phyloP scores from a whole-genome alignment of 2,888 invertebrate genomes.

The Aspidiotus rigidus region DNA sequence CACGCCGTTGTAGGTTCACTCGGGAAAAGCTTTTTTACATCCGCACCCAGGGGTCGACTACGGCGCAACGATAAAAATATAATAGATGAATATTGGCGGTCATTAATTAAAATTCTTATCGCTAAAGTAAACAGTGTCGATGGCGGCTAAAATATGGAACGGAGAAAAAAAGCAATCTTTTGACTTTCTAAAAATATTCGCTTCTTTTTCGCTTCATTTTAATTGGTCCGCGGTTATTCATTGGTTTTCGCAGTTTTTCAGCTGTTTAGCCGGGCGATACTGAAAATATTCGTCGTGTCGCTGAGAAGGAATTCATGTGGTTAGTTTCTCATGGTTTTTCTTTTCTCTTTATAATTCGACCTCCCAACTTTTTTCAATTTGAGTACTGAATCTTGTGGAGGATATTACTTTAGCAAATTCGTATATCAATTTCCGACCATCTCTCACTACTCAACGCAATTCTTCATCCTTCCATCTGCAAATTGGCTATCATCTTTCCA shows the following conservation, averaged over 20 bases:
- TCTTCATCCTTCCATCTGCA: too few species aligned
- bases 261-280: too few species aligned
- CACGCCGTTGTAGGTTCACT: neutral
- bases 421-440: too few species aligned
- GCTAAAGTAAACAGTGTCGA: slow-evolving; percentile 1
- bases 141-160: neutral
- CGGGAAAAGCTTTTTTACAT: neutral
- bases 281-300: too few species aligned
- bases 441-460: too few species aligned
- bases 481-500: too few species aligned
- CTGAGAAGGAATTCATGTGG: neutral
- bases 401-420: too few species aligned
- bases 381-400: too few species aligned
- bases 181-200: neutral
- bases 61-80: neutral
- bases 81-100: slow-evolving; percentile 4
- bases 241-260: too few species aligned
- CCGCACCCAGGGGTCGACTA: neutral
- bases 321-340: neutral
- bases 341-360: neutral
- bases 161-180: neutral
- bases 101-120: slow-evolving; percentile 4
- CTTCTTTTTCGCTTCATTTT: neutral
- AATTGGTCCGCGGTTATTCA: neutral
- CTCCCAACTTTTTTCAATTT: too few species aligned